phyloP scores from a whole-genome alignment of 2,888 invertebrate species.

The Odontomyia ornata region DNA sequence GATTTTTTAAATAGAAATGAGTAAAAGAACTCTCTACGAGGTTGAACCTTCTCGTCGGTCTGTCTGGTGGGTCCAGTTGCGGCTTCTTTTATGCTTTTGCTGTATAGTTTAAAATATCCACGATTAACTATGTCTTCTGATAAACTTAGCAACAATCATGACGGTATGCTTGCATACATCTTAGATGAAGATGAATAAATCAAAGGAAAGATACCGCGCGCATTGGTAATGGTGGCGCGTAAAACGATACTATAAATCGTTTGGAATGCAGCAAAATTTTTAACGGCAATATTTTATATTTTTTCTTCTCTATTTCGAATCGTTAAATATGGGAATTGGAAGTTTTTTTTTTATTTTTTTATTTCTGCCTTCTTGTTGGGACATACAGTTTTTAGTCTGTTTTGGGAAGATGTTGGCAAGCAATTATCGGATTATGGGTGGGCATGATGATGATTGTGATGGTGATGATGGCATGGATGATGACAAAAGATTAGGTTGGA shows the following conservation, averaged over 20 bases:
- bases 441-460: background rate
- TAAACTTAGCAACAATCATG: no score
- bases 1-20: constrained; percentile 4
- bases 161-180: background rate
- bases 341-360: background rate
- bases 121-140: no score
- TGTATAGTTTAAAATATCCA: no score
- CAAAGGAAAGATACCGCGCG: constrained; percentile 10
- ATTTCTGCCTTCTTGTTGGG: background rate
- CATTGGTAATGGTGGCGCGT: background rate
- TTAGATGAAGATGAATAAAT: constrained; percentile 2
- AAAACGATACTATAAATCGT: background rate
- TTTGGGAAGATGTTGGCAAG: background rate
- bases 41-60: background rate
- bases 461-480: no score
- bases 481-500: background rate
- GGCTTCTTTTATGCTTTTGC: background rate
- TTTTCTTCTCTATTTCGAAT: background rate
- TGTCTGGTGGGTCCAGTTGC: background rate
- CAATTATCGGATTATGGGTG: constrained; percentile 36
- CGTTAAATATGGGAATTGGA: background rate
- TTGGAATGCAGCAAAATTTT: constrained; percentile 18
- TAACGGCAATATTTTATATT: constrained; percentile 28
- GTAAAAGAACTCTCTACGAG: background rate
- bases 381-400: background rate